Evolutionary conservation across 2,888 invertebrate species (phyloP), one percentile per base, ranked within the genome.

Genomic region (Gisinianus flammeolus): DNA sequence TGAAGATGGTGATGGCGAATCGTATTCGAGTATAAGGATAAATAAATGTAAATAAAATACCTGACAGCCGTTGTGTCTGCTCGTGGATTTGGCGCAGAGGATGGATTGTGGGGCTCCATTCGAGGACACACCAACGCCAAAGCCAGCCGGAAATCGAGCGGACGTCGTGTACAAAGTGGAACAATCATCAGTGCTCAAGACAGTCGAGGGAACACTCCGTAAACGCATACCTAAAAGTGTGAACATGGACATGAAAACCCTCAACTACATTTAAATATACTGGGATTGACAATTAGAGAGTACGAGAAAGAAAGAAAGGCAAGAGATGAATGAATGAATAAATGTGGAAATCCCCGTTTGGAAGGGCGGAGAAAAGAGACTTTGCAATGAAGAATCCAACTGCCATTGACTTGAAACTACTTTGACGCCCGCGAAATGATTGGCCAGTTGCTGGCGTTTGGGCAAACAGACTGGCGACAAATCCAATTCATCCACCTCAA

Each of bases 391-490:
- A 19, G 33, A 19, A 22, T 77, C 77, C 64, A 64, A 77, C 8
- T 28, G 35, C 77, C 77, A 77, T 44, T 62, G 56, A 30, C 70
- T 70, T 2, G 64, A 28, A 12, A 70, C 1, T 10, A 64, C 35
- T 8, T 35, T 12, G 0, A 26, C 19, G 16, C 70, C 70, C 1
- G 31, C 26, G 31, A 35, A 71, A n/a, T 64, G 71, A 22, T 33
- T 62, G 1, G 64, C 1, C 3, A 28, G 24, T 12, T 77, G 64
- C 19, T 77, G 71, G 19, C 71, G 52, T 33, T 76, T 76, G 35
- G 70, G 77, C 19, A 77, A 44, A 70, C 77, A 77, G n/a, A 77
- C 54, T 2, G 77, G 70, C 3, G 44, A 4, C 26, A 72, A 10
- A 24, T 66, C 67, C 10, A 22, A 24, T 24, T 56, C 31, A 3